phyloP scores from a whole-genome alignment of 2,888 invertebrate species.

The Timandra comae region DNA sequence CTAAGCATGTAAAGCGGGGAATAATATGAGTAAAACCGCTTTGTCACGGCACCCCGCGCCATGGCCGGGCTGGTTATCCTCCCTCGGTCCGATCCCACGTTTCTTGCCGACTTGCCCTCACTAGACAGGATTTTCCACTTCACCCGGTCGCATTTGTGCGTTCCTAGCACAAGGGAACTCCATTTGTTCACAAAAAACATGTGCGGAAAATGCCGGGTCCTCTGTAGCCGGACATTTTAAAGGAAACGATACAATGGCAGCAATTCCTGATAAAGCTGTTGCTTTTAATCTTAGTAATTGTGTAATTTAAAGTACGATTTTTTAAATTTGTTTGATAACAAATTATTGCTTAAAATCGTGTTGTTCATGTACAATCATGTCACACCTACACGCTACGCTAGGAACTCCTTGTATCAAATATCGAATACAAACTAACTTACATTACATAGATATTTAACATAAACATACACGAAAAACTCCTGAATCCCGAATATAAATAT shows the following conservation, averaged over 20 bases:
- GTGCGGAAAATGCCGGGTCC: slow-evolving; percentile 38
- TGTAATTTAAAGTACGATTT: slow-evolving; percentile 3
- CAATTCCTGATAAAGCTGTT: background rate
- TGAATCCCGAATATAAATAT: no score
- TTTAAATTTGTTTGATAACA: slow-evolving; percentile 7
- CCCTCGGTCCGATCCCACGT: slow-evolving; percentile 25
- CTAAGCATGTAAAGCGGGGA: slow-evolving; percentile 26
- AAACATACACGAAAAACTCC: no score
- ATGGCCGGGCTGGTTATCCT: slow-evolving; percentile 18
- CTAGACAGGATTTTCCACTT: slow-evolving; percentile 59
- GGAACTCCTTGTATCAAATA: no score
- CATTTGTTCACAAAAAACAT: slow-evolving; percentile 63
- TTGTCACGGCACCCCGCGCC: slow-evolving; percentile 35
- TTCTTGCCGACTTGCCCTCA: slow-evolving; percentile 32
- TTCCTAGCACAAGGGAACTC: slow-evolving; percentile 58
- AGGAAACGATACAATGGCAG: slow-evolving; percentile 14
- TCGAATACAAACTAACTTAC: no score
- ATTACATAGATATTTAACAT: no score
- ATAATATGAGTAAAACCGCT: slow-evolving; percentile 44
- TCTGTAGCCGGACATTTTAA: slow-evolving; percentile 25
- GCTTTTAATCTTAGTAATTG: background rate
- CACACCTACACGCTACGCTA: no score
- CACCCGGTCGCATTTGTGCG: slow-evolving; percentile 48
- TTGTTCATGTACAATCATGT: no score
- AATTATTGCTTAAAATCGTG: no score